Evolutionary conservation across 2,797 vertebrate species (phyloP).

Genomic region (Myotis daubentonii): DNA sequence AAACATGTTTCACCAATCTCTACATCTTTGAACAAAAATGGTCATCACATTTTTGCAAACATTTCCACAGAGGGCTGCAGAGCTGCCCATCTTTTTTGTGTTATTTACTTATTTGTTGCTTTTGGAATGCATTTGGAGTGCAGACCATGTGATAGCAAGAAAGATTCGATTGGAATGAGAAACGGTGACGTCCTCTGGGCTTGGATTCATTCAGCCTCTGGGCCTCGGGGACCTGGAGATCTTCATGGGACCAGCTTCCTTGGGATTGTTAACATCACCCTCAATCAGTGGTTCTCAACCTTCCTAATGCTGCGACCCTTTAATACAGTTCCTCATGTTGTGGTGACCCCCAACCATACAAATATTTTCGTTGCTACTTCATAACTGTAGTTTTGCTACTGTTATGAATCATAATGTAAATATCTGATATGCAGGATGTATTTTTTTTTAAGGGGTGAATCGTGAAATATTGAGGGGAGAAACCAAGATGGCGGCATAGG

Average conservation of each 20-base stretch:
- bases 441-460: too few relatives aligned
- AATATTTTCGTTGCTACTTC: too few relatives aligned
- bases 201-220: conserved; percentile 66
- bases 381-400: too few relatives aligned
- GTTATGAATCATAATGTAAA: too few relatives aligned
- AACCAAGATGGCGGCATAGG: too few relatives aligned
- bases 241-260: conserved; percentile 63
- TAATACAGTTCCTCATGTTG: too few relatives aligned
- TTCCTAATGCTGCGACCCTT: too few relatives aligned
- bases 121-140: conserved; percentile 61
- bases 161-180: conserved; percentile 42
- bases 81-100: conserved; percentile 59
- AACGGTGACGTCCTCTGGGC: background rate
- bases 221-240: conserved; percentile 57
- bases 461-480: too few relatives aligned
- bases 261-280: conserved; percentile 60
- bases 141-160: conserved; percentile 35
- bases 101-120: conserved; percentile 67
- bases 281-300: background rate
- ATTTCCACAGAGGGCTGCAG: conserved; percentile 39
- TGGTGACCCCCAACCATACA: too few relatives aligned
- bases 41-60: conserved; percentile 65
- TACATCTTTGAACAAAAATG: conserved; percentile 69
- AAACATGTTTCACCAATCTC: conserved; percentile 69
- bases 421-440: too few relatives aligned